phyloP scores from a whole-genome alignment of 2,797 vertebrate species.

The Melopsittacus undulatus region DNA sequence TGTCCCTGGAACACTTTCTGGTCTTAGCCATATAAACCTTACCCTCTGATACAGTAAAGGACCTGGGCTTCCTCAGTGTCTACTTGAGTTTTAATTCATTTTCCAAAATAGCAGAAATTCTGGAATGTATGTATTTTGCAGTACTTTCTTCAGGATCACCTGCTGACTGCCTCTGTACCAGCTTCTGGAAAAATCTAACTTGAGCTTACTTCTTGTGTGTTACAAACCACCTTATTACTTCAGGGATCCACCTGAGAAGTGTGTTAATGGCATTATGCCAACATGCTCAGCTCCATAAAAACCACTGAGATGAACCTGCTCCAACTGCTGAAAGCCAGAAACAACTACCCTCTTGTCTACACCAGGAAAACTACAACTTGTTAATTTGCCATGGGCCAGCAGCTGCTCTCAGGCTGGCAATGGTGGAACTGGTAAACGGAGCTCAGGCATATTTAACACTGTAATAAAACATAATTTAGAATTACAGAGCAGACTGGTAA shows the following conservation, averaged over 20 bases:
- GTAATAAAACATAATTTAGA: conserved; percentile 66
- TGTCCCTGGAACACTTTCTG: background rate
- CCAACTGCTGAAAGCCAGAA: conserved; percentile 50
- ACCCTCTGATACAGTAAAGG: background rate
- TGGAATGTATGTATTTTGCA: background rate
- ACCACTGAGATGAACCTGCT: conserved; percentile 39
- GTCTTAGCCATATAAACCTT: background rate
- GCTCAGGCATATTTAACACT: conserved; percentile 55
- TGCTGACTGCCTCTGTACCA: background rate
- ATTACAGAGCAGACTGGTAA: conserved; percentile 59
- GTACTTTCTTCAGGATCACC: background rate
- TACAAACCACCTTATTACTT: conserved; percentile 25
- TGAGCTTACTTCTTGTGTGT: background rate
- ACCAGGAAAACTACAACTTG: conserved; percentile 47
- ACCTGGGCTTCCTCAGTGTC: background rate
- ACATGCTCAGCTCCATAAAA: conserved; percentile 13
- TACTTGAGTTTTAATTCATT: background rate
- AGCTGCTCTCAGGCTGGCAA: conserved; percentile 57
- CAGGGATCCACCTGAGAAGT: conserved; percentile 58
- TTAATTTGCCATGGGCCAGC: conserved; percentile 57
- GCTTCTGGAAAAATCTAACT: conserved; percentile 16
- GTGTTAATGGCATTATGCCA: conserved; percentile 57
- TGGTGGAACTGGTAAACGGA: conserved; percentile 37
- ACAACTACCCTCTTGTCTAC: conserved; percentile 49
- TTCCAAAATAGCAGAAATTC: background rate